phyloP scores from a whole-genome alignment of 2,113 vertebrate species.

The Prolemur simus region DNA sequence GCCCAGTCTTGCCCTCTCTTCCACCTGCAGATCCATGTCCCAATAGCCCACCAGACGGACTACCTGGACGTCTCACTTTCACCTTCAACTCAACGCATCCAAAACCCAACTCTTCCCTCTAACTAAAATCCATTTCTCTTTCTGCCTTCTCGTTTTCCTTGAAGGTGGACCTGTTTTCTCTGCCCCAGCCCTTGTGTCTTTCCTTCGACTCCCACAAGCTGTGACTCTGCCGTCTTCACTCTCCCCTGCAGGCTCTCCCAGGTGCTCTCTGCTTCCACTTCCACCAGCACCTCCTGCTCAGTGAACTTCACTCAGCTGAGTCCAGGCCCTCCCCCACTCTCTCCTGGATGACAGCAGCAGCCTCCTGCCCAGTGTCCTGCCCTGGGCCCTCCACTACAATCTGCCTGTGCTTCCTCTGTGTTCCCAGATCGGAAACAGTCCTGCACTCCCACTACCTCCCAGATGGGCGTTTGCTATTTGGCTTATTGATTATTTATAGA shows the following conservation, averaged over 20 bases:
- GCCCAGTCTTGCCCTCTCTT: not conserved
- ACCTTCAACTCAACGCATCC: not conserved
- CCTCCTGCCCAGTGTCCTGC: too few relatives aligned
- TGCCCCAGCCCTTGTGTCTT: not conserved
- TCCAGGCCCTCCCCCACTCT: not conserved
- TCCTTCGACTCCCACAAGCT: not conserved
- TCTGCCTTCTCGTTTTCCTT: not conserved
- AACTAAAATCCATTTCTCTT: not conserved
- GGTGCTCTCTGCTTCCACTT: too few relatives aligned
- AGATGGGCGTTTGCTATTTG: not conserved
- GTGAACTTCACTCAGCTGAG: too few relatives aligned
- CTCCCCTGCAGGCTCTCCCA: not conserved
- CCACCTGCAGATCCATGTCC: not conserved
- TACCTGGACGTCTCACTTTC: not conserved
- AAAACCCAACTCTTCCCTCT: not conserved
- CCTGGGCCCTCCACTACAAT: accelerated
- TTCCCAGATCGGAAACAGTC: not conserved
- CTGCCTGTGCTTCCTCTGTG: not conserved
- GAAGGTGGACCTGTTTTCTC: not conserved
- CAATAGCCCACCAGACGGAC: not conserved
- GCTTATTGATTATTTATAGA: not conserved
- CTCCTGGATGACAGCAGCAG: not conserved
- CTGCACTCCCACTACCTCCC: not conserved
- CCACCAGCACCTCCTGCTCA: not conserved
- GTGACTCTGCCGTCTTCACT: not conserved